phyloP scores from a whole-genome alignment of 92 coral and sea anemone genomes.

The Virgularia gustaviana region DNA sequence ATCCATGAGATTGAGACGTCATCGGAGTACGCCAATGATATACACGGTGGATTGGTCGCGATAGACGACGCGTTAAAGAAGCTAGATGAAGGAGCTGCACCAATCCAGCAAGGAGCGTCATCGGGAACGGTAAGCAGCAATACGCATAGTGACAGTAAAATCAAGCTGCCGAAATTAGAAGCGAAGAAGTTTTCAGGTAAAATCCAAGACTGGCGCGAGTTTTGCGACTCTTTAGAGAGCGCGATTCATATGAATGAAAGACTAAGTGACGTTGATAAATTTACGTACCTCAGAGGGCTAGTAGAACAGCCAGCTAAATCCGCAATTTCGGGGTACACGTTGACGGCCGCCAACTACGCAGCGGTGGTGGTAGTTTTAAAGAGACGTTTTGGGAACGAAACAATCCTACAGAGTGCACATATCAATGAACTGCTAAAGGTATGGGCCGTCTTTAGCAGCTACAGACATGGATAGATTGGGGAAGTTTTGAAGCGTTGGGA shows the following conservation, averaged over 20 bases:
- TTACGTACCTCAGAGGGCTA: slow-evolving; percentile 35
- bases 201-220: slow-evolving; percentile 50
- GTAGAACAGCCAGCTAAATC: slow-evolving; percentile 35
- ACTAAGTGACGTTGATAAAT: slow-evolving; percentile 36
- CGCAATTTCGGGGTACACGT: slow-evolving; percentile 45
- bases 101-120: no score
- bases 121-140: no score
- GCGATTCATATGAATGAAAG: slow-evolving; percentile 49
- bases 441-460: slow-evolving; percentile 30
- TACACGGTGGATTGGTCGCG: slow-evolving; percentile 6
- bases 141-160: background rate
- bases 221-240: slow-evolving; percentile 55
- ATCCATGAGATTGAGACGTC: slow-evolving; percentile 8
- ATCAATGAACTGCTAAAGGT: slow-evolving; percentile 30
- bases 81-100: background rate
- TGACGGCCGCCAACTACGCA: slow-evolving; percentile 41
- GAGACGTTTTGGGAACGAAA: slow-evolving; percentile 28
- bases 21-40: background rate
- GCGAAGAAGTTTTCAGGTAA: slow-evolving; percentile 36
- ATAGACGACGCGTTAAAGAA: slow-evolving; percentile 18
- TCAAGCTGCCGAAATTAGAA: slow-evolving; percentile 16
- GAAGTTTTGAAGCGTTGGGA: slow-evolving; percentile 49
- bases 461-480: no score
- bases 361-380: slow-evolving; percentile 28
- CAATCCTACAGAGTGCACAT: slow-evolving; percentile 14